Base-by-base conservation (phyloP, 2,113 vertebrate genomes). In the Scortum barcoo region DNA sequence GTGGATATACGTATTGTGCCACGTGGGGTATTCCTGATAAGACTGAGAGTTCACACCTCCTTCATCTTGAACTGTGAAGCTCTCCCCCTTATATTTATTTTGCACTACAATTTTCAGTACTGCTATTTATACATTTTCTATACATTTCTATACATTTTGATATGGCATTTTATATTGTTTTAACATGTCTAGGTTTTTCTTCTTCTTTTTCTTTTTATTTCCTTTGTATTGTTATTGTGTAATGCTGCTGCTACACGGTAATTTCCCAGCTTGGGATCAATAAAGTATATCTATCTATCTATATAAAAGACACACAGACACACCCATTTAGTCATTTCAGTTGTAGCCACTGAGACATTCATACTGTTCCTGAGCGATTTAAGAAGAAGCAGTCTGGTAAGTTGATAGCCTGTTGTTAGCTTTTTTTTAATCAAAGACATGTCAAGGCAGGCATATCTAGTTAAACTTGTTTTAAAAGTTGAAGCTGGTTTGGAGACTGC, bases 361-460 rank as follows among this genome's bases (percentile, higher is more conserved):
- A 51, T 0, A 72, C 28, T n/a, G 28, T 28, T 40, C 13, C 19
- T 70, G 42, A 74, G 26, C 36, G 7, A 8, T 12, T 10, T 17
- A 12, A 26, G 62, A 68, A 51, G n/a, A 72, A 68, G 22, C 40
- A 36, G 16, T 17, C 19, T 9, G 75, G 89, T 90, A 67, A 80
- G 86, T 83, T 1, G 0, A 38, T n/a, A 30, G 1, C 42, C 5
- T 42, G 3, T 68, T 3, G 53, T 62, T 68, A 17, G 11, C 1
- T 22, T 24, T 70, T 36, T 36, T 24, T 26, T n/a, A n/a, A 36
- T 36, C 6, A 36, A 36, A 4, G 33, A 46, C 12, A 17, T 40
- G 7, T 70, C 13, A 44, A 26, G n/a, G 8, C 50, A 24, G 28
- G 9, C 14, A 75, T 1, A 40, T 75, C 2, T 38, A 8, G n/a